Conservation (phyloP, 2,888 invertebrate genomes). For the Steinernema carpocapsae region DNA sequence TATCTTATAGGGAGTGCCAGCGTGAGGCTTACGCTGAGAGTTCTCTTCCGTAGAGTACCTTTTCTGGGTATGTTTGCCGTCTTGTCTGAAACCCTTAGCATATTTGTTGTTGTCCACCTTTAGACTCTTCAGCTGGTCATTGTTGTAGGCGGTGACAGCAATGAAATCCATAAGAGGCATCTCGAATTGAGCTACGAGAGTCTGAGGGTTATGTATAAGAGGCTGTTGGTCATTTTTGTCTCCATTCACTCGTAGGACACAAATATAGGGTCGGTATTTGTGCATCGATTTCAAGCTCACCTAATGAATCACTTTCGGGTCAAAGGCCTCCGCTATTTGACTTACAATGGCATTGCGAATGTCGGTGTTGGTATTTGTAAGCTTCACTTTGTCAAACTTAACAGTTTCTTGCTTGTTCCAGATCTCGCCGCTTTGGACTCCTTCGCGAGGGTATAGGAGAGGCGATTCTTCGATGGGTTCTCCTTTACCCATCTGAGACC, state of each 20-base stretch:
- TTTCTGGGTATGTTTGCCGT: not conserved
- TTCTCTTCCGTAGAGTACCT: not conserved
- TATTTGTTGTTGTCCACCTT: slow-evolving; percentile 32
- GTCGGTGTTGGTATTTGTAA: not conserved
- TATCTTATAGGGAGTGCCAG: too few relatives aligned
- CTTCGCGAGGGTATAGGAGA: not conserved
- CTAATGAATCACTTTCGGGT: slow-evolving; percentile 2
- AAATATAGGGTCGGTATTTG: not conserved
- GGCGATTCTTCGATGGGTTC: not conserved
- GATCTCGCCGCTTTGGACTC: not conserved
- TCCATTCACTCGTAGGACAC: not conserved
- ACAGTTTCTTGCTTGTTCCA: slow-evolving; percentile 13
- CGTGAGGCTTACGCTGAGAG: too few relatives aligned
- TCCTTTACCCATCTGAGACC: not conserved
- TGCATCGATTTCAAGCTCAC: slow-evolving; percentile 6
- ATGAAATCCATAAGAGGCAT: slow-evolving; percentile 3
- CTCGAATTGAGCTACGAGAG: not conserved
- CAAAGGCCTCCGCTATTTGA: too few relatives aligned
- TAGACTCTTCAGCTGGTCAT: not conserved
- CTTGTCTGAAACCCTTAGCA: slow-evolving; percentile 7
- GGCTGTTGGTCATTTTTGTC: not conserved
- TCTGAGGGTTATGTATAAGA: not conserved
- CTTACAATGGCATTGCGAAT: not conserved
- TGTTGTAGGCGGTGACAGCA: slow-evolving; percentile 24
- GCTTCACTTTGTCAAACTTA: slow-evolving; percentile 21